These are phyloP conservation scores for Cryptops parisi DNA, from an alignment of 2,888 invertebrate species.

Conservation along the genomic window DNA sequence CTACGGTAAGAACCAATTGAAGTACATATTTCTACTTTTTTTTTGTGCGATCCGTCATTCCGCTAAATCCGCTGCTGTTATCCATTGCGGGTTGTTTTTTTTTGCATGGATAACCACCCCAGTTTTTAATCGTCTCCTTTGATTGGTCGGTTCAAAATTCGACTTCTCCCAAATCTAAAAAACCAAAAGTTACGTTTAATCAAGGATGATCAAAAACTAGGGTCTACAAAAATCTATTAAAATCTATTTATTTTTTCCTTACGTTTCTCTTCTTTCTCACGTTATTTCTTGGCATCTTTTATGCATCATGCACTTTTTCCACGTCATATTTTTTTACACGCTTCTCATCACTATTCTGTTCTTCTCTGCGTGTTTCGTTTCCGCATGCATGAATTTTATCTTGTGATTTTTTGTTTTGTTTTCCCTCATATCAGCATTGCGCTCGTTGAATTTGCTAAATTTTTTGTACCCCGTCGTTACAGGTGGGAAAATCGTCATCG, in stretches of 20 bases:
- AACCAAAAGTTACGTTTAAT: too few relatives aligned
- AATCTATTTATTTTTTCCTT: constrained; percentile 3
- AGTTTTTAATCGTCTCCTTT: too few relatives aligned
- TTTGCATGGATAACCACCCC: too few relatives aligned
- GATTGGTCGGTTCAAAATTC: too few relatives aligned
- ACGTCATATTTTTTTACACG: neutral
- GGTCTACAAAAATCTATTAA: too few relatives aligned
- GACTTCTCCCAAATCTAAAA: too few relatives aligned
- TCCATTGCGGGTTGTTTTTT: neutral
- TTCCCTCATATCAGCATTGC: too few relatives aligned
- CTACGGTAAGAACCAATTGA: constrained; percentile 18
- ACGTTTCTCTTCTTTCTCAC: neutral
- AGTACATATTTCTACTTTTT: too few relatives aligned
- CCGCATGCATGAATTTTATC: neutral
- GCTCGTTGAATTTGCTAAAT: neutral
- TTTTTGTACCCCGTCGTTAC: neutral
- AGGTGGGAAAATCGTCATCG: constrained; percentile 50
- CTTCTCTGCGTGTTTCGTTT: neutral
- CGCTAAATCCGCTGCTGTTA: too few relatives aligned
- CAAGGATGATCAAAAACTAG: too few relatives aligned
- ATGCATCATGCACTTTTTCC: neutral
- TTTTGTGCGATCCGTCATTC: neutral
- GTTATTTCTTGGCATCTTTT: neutral
- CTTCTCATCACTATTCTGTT: neutral
- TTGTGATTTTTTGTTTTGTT: too few relatives aligned